These are phyloP conservation scores for Melanotaenia trifasciata DNA, from an alignment of 2,797 vertebrate genomes.

Conservation along the genomic window DNA sequence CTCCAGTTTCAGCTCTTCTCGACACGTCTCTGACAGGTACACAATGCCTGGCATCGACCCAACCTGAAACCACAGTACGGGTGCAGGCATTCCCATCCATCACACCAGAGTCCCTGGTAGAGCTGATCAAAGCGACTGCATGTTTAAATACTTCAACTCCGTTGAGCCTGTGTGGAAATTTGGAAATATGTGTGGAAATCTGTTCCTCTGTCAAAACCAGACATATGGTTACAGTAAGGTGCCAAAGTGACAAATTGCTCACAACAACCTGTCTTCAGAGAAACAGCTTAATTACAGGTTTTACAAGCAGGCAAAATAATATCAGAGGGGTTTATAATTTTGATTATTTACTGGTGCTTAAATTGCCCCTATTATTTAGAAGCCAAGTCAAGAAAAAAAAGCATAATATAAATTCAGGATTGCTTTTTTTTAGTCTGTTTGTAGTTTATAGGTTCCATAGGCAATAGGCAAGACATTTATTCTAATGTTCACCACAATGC, in stretches of 20 bases:
- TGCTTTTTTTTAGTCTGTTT: constrained; percentile 6
- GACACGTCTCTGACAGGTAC: constrained; percentile 73
- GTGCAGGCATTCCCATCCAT: constrained; percentile 57
- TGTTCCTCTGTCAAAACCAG: constrained; percentile 11
- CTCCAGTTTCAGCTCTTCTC: constrained; percentile 62
- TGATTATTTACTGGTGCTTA: constrained; percentile 13
- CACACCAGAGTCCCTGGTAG: constrained; percentile 35
- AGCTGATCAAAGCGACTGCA: constrained; percentile 25
- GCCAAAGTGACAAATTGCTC: constrained; percentile 17
- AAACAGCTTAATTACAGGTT: constrained; percentile 18
- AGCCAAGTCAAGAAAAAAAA: not conserved
- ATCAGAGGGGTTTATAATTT: not conserved
- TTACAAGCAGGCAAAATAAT: not conserved
- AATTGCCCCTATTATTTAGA: constrained; percentile 14
- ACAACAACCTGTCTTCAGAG: not conserved
- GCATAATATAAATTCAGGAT: constrained; percentile 5
- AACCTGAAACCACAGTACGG: constrained; percentile 44
- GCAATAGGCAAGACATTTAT: constrained; percentile 23
- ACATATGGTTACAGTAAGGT: constrained; percentile 17
- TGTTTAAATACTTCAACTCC: constrained; percentile 16
- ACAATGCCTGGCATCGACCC: constrained; percentile 68
- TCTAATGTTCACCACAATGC: constrained; percentile 4
- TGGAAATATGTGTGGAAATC: constrained; percentile 23
- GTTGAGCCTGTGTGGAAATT: constrained; percentile 15
- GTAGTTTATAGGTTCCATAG: constrained; percentile 23